Percentiles rank a stretch among this genome's conserved stretches.
Evolutionary conservation across 2,888 invertebrate genomes (phyloP).

Genomic region (Cataglyphis rosenhaueri): DNA sequence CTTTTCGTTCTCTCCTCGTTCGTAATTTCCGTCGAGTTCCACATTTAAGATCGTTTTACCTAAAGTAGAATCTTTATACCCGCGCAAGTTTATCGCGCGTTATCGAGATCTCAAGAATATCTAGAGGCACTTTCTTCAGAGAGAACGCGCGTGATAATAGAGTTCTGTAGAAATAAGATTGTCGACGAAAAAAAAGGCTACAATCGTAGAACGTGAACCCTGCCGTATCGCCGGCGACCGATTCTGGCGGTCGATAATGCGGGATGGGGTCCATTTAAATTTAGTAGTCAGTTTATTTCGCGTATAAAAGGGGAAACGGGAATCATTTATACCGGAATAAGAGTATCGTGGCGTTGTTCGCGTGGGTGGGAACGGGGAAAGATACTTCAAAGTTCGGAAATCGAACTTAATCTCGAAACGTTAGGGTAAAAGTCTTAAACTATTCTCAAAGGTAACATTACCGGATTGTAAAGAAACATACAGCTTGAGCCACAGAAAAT

Average conservation of each 20-base stretch:
- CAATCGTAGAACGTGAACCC: conserved; percentile 41
- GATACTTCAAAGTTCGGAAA: conserved; percentile 45
- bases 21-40: not conserved
- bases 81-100: not conserved
- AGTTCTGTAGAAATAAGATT: conserved; percentile 65
- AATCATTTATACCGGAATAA: conserved; percentile 16
- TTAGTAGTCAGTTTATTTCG: conserved; percentile 57
- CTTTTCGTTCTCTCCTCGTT: not conserved
- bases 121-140: conserved; percentile 29
- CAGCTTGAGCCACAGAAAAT: not conserved
- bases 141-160: conserved; percentile 60
- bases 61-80: not conserved
- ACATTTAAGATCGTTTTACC: not conserved
- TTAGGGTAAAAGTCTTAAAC: conserved; percentile 39
- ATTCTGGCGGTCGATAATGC: conserved; percentile 27
- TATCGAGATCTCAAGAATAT: conserved; percentile 55
- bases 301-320: not conserved
- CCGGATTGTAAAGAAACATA: conserved; percentile 39
- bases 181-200: conserved; percentile 58
- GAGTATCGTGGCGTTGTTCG: conserved; percentile 16
- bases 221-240: conserved; percentile 42
- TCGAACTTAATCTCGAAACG: conserved; percentile 47
- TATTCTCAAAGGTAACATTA: conserved; percentile 56
- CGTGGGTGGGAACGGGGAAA: not conserved
- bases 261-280: conserved; percentile 60